Evolutionary conservation across 2,888 invertebrate species (phyloP), one percentile per base, ranked within the genome.

Genomic region (Scaptomyza tumidula): DNA sequence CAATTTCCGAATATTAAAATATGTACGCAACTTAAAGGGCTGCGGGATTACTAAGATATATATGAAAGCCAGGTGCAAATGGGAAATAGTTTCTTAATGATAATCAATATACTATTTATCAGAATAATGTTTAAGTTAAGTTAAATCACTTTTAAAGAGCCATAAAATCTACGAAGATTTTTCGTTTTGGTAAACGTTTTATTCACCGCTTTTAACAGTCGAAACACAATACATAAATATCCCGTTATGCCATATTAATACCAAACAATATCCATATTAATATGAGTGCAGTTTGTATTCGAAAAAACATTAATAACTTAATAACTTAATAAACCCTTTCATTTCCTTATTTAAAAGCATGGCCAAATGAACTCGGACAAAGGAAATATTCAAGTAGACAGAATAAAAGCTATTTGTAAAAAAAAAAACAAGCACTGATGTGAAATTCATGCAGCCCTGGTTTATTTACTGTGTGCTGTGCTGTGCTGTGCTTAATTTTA

Each of bases 401-500:
- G 52, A 37, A 55, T 33, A 24, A 44, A 14, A 33, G 24, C 44
- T 33, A 33, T 55, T 24, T 43, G 44, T 55, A 29, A 31, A 13
- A 24, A 24, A 5, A 3, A 16, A 39, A 35, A 35, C 4, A 35
- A 13, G 13, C 0, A 6, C 16, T 44, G 37, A 13, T 31, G 6
- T n/a, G 37, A 16, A 48, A 37, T 46, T 29, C 4, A 24, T 55
- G 53, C 13, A 57, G 50, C 69, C 64, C 75, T 74, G 74, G 64
- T 37, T 60, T 63, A 52, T 37, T 19, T 19, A 19, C 14, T 49
- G 48, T 37, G 2, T 67, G 31, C 1, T 31, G 37, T 39, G 41
- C 39, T 50, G 61, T 41, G 49, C 39, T 41, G 60, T 67, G 68
- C 67, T 70, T 58, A 65, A 63, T 62, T 62, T 74, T 59, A 75